phyloP scores from a whole-genome alignment of 2,888 invertebrate species.

The Asteroscopus sphinx region DNA sequence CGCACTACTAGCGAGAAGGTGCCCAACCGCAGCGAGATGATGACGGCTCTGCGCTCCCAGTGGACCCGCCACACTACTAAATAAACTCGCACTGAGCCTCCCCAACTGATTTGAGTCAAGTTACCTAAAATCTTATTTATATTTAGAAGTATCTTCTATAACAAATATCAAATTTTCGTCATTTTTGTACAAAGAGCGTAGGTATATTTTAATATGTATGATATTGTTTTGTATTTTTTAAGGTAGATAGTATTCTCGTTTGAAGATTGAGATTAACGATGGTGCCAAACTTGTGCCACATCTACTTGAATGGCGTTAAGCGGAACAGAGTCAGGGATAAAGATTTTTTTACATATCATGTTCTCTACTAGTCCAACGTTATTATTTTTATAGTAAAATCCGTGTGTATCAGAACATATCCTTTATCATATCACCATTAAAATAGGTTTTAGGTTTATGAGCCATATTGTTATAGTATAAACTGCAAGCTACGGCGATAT shows the following conservation, averaged over 20 bases:
- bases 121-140: slow-evolving; percentile 64
- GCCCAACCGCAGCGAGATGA: slow-evolving; percentile 95
- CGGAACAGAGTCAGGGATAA: slow-evolving; percentile 55
- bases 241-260: slow-evolving; percentile 53
- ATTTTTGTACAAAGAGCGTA: slow-evolving; percentile 53
- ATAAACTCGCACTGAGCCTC: slow-evolving; percentile 74
- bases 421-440: slow-evolving; percentile 75
- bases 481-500: slow-evolving; percentile 62
- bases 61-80: slow-evolving; percentile 97
- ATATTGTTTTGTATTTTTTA: slow-evolving; percentile 51
- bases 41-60: slow-evolving; percentile 94
- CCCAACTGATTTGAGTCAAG: slow-evolving; percentile 63
- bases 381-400: slow-evolving; percentile 39
- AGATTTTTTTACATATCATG: slow-evolving; percentile 69
- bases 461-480: slow-evolving; percentile 63
- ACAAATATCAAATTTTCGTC: slow-evolving; percentile 48
- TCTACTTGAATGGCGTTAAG: slow-evolving; percentile 53
- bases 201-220: slow-evolving; percentile 51
- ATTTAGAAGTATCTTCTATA: slow-evolving; percentile 54
- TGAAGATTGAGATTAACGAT: slow-evolving; percentile 64
- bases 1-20: slow-evolving; percentile 96
- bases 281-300: slow-evolving; percentile 70
- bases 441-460: slow-evolving; percentile 72
- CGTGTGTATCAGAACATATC: slow-evolving; percentile 69
- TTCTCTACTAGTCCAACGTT: slow-evolving; percentile 48